Evolutionary conservation across 2,797 vertebrate genomes (phyloP).

Genomic region (Bovichtus diacanthus): DNA sequence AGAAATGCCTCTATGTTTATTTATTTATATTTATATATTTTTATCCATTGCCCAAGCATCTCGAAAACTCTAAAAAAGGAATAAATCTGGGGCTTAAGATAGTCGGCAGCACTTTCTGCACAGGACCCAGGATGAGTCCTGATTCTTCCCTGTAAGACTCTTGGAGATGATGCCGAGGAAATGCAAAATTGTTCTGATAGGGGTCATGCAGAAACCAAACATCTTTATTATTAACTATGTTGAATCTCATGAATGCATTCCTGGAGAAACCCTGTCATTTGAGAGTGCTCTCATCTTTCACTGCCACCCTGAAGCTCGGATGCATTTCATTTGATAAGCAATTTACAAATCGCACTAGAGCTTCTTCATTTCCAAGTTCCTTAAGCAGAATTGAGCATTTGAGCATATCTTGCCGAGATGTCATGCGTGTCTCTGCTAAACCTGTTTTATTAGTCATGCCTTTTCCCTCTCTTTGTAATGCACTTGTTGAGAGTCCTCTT

Average conservation of each 20-base stretch:
- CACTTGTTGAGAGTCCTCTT: not conserved
- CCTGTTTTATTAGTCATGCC: not conserved
- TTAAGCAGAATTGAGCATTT: not conserved
- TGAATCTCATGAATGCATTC: not conserved
- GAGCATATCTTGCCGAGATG: not conserved
- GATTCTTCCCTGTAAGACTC: not conserved
- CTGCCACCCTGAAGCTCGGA: not conserved
- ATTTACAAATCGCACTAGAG: not conserved
- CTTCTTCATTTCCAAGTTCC: not conserved
- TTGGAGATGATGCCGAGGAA: not conserved
- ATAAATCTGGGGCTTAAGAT: not conserved
- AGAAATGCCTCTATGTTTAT: not conserved
- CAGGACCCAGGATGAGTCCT: not conserved
- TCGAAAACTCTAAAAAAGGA: not conserved
- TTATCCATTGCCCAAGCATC: not conserved
- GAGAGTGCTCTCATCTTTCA: not conserved
- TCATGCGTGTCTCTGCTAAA: not conserved
- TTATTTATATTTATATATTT: not conserved
- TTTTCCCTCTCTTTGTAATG: slow-evolving; percentile 3
- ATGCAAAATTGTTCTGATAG: slow-evolving; percentile 4
- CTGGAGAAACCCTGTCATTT: not conserved
- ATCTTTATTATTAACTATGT: slow-evolving; percentile 1
- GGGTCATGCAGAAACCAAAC: not conserved
- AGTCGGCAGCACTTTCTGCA: not conserved
- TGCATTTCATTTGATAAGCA: not conserved